A percentile compares a stretch with the other conserved stretches of the same genome.
phyloP scores from a whole-genome alignment of 2,888 invertebrate genomes.

The Ormia ochracea region DNA sequence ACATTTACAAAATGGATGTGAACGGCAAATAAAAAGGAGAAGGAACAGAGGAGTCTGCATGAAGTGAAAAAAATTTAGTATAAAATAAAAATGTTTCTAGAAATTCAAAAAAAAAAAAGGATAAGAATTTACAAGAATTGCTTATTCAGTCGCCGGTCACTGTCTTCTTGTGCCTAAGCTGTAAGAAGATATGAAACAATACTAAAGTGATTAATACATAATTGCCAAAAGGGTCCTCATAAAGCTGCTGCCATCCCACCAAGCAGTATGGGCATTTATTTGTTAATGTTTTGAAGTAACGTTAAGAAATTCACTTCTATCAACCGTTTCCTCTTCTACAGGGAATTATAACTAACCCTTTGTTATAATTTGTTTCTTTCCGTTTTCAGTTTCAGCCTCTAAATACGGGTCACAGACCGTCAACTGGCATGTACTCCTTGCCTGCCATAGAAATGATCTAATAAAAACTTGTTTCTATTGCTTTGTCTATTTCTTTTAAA shows the following conservation, averaged over 20 bases:
- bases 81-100: constrained; percentile 17
- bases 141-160: not conserved
- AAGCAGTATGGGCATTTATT: not conserved
- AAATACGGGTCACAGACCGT: constrained; percentile 65
- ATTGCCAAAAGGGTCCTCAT: constrained; percentile 64
- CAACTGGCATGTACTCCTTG: constrained; percentile 52
- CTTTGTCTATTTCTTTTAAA: not conserved
- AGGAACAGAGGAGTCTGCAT: not conserved
- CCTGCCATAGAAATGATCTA: constrained; percentile 46
- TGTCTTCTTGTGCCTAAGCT: not conserved
- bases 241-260: constrained; percentile 44
- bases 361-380: not conserved
- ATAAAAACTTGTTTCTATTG: constrained; percentile 19
- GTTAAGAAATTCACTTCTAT: not conserved
- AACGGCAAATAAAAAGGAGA: constrained; percentile 24
- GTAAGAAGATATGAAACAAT: constrained; percentile 50
- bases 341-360: constrained; percentile 42
- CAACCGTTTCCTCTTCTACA: constrained; percentile 58
- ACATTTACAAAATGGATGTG: constrained; percentile 58
- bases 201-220: constrained; percentile 67
- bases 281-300: not conserved
- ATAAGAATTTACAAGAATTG: not conserved
- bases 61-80: constrained; percentile 29
- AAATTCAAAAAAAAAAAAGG: constrained; percentile 12
- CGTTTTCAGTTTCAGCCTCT: not conserved